These are phyloP conservation scores for Conopomorpha cramerella DNA, from an alignment of 1,140 invertebrate genomes.

Conservation along the genomic window DNA sequence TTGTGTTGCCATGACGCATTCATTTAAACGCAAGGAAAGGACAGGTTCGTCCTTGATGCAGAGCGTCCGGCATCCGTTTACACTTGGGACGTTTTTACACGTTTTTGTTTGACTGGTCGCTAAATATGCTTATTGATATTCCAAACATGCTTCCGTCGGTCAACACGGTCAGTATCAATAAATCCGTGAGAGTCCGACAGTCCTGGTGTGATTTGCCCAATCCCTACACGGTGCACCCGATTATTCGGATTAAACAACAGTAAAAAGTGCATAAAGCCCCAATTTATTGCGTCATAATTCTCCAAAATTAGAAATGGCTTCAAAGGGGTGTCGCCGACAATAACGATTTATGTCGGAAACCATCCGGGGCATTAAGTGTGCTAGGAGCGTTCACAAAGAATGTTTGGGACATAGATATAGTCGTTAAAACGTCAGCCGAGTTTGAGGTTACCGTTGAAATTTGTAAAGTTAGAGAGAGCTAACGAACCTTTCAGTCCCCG, in stretches of 20 bases:
- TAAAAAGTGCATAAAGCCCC: constrained; percentile 44
- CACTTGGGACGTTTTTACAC: no score
- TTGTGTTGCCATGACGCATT: no score
- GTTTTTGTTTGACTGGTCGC: no score
- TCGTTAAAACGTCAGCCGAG: constrained; percentile 40
- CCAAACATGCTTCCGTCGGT: no score
- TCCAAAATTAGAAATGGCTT: constrained; percentile 36
- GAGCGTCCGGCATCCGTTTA: no score
- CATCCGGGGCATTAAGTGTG: constrained; percentile 27
- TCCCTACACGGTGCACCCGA: constrained; percentile 24
- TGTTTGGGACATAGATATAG: constrained; percentile 30
- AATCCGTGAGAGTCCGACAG: no score
- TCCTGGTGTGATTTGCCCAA: no score
- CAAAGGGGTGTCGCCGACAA: constrained; percentile 26
- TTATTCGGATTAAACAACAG: constrained; percentile 45
- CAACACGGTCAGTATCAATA: no score
- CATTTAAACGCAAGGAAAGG: no score
- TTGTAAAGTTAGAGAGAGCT: constrained; percentile 13
- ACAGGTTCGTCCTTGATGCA: no score
- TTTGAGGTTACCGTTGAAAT: constrained; percentile 11
- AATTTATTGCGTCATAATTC: constrained; percentile 33
- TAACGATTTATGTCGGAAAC: constrained; percentile 19
- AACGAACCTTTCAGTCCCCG: constrained; percentile 24
- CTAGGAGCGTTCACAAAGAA: no score
- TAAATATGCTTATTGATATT: no score